Evolutionary conservation across 2,797 vertebrate species (phyloP).

Genomic region (Coendou prehensilis): DNA sequence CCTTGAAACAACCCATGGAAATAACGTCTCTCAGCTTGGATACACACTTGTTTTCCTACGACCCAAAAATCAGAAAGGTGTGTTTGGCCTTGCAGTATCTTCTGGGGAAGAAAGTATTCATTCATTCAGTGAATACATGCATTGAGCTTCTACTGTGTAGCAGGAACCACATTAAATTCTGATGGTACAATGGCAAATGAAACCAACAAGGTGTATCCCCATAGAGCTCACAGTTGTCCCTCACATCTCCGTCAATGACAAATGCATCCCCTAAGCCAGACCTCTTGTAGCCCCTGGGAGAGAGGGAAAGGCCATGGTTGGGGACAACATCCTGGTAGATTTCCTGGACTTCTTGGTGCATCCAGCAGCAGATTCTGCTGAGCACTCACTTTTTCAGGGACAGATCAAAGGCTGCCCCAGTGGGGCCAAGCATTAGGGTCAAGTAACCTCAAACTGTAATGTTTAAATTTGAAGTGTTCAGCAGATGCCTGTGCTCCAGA

Average conservation of each 20-base stretch:
- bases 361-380: not conserved
- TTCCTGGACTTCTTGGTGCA: not conserved
- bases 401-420: not conserved
- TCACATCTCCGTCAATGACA: not conserved
- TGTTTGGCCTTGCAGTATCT: not conserved
- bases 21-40: not conserved
- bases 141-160: not conserved
- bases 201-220: not conserved
- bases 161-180: not conserved
- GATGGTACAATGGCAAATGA: not conserved
- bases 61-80: not conserved
- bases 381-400: not conserved
- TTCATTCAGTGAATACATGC: not conserved
- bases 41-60: not conserved
- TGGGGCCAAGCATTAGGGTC: not conserved
- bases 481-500: not conserved
- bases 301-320: fast-evolving
- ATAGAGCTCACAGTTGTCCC: not conserved
- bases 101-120: not conserved
- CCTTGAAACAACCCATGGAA: not conserved
- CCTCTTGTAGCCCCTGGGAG: not conserved
- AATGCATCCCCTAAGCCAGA: not conserved
- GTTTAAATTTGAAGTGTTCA: not conserved
- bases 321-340: not conserved
- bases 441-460: not conserved